phyloP scores from a whole-genome alignment of 2,888 invertebrate species.

The Caenorhabditis sp. region DNA sequence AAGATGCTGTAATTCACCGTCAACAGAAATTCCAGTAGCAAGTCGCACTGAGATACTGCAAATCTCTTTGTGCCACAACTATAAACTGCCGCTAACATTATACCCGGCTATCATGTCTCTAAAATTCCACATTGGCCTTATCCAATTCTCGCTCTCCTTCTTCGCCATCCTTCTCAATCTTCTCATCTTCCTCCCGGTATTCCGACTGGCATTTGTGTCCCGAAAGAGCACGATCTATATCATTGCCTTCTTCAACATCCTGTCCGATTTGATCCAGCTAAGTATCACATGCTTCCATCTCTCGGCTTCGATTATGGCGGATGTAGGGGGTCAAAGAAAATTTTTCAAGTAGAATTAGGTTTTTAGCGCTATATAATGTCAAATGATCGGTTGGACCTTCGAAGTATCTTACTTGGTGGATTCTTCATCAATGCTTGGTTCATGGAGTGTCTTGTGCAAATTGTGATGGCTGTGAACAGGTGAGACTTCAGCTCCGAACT shows the following conservation, averaged over 20 bases:
- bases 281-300: slow-evolving; percentile 47
- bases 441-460: slow-evolving; percentile 50
- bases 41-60: no score
- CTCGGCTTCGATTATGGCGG: slow-evolving; percentile 23
- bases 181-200: slow-evolving; percentile 15
- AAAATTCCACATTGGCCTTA: slow-evolving; percentile 2
- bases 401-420: slow-evolving; percentile 22
- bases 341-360: background rate
- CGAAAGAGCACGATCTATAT: slow-evolving; percentile 47
- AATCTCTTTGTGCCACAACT: no score
- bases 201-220: slow-evolving; percentile 6
- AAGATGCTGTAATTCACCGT: no score
- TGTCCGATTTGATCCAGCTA: slow-evolving; percentile 43
- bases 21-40: no score
- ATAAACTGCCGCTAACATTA: no score
- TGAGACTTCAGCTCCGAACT: background rate
- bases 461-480: slow-evolving; percentile 50
- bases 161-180: slow-evolving; percentile 30
- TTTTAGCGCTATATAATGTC: slow-evolving; percentile 16
- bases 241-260: slow-evolving; percentile 52
- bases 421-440: slow-evolving; percentile 57
- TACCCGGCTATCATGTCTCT: slow-evolving; percentile 19
- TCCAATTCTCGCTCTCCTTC: background rate
- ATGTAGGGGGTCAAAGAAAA: background rate
- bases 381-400: background rate